Evolutionary conservation across 2,113 vertebrate genomes (phyloP), one percentile per base, ranked within the genome.

Genomic region (Vanacampus margaritifer): DNA sequence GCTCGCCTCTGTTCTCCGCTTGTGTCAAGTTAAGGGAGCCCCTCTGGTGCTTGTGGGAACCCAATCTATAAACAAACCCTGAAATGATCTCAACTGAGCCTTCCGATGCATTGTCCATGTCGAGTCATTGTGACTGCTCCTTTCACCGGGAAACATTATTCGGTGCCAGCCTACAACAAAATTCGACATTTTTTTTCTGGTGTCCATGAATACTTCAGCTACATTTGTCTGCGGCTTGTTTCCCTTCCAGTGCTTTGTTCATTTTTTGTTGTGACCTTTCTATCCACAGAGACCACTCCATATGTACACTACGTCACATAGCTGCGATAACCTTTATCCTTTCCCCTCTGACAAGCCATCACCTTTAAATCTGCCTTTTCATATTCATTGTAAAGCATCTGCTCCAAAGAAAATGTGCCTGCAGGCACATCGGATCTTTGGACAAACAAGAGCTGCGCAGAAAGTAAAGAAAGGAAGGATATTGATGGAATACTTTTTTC

Each of bases 291-390:
- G 43, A 62, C 10, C 59, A 23, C 36, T 41, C n/a, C 36, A 41
- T 43, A 43, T 45, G 37, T 62, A 62, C 7, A 62, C 43, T 43
- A 43, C 7, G 71, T 71, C 53, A 65, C 75, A 81, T 76, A 71
- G 84, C 84, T 78, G 82, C 78, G 86, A 89, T 91, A 88, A 89
- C 85, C 82, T 78, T 70, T 66, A 79, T 73, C 92, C 93, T 50
- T 28, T 67, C 76, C 79, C 75, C 83, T 85, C 75, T 91, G 85
- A 89, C 87, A 90, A 88, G 88, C 80, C 75, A 69, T 98, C 96
- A 98, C 96, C 96, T 98, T 98, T 98, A 98, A 99, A 99, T 96
- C 97, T 98, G 96, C 93, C 97, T 99, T 98, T 98, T 99, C 95
- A 98, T 98, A 98, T 98, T 97, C 96, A 94, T 93, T 95, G 97